Conservation (phyloP, 2,113 vertebrate species). For the Sus scrofa region T2T-Sscrofa CM000812.6:86837501-86838000, state of each 20-base stretch:
- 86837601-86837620: conserved; percentile 59
- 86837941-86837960: conserved; percentile 29
- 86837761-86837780: conserved; percentile 5
- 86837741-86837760: neutral
- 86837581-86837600: conserved; percentile 57
- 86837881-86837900: conserved; percentile 49
- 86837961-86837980: conserved; percentile 36
- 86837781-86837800: conserved; percentile 53
- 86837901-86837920: conserved; percentile 38
- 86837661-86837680: neutral
- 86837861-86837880: conserved; percentile 53
- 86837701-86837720: conserved; percentile 45
- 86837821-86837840: conserved; percentile 54
- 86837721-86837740: conserved; percentile 10
- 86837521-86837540: conserved; percentile 85
- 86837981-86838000: neutral
- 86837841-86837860: conserved; percentile 47
- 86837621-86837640: conserved; percentile 51
- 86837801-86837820: conserved; percentile 44
- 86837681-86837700: neutral
- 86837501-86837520: conserved; percentile 61
- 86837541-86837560: conserved; percentile 88
- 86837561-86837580: conserved; percentile 41
- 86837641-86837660: neutral
- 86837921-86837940: conserved; percentile 33